Evolutionary conservation across 1,140 invertebrate species (phyloP).

Genomic region (Phocides pigmalion): DNA sequence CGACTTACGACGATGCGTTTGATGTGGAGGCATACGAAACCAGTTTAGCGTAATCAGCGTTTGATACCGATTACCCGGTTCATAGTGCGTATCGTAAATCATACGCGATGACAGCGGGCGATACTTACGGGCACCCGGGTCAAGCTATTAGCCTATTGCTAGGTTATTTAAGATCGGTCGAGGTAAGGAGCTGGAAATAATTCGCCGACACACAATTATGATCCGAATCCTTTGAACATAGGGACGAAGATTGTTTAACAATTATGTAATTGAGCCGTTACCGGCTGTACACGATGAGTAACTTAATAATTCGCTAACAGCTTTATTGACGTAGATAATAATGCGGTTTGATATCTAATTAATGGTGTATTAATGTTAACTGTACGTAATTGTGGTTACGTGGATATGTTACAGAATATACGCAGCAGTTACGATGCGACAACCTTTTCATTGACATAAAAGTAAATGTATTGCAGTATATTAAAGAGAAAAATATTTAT

Average conservation of each 20-base stretch:
- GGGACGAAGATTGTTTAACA: conserved; percentile 4
- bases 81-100: conserved; percentile 42
- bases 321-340: conserved; percentile 38
- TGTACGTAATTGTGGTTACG: conserved; percentile 17
- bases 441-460: not conserved
- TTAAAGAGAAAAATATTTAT: conserved; percentile 28
- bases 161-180: conserved; percentile 38
- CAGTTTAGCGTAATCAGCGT: conserved; percentile 23
- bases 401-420: not conserved
- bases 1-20: conserved; percentile 12
- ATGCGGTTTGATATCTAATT: conserved; percentile 24
- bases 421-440: not conserved
- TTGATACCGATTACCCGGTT: conserved; percentile 39
- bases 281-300: conserved; percentile 29
- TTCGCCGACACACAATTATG: conserved; percentile 7
- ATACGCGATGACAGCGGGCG: conserved; percentile 37
- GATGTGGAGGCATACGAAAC: conserved; percentile 6
- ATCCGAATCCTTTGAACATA: conserved; percentile 7
- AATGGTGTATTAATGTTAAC: conserved; percentile 18
- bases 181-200: conserved; percentile 23
- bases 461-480: not conserved
- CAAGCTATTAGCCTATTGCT: conserved; percentile 43
- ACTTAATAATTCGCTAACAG: conserved; percentile 39
- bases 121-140: conserved; percentile 41
- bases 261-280: conserved; percentile 36